Evolutionary conservation across 2,888 invertebrate species (phyloP), one percentile per base, ranked within the genome.

Genomic region (Galerucella calmariensis): DNA sequence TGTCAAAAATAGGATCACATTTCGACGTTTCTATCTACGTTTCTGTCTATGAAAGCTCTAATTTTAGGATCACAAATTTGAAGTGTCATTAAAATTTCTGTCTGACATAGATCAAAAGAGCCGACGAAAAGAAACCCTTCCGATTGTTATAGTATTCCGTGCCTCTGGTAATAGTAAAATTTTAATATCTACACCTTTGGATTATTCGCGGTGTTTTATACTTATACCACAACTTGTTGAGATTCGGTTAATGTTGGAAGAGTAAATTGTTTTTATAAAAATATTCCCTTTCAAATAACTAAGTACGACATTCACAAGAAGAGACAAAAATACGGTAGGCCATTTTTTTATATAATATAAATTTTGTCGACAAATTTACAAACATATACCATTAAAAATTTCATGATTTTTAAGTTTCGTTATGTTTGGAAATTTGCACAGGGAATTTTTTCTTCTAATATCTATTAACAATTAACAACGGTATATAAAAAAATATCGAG

Each of bases 291-390:
- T 78, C 69, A 72, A 75, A 67, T 75, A 75, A 77, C 73, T 35
- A 35, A 63, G 71, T 51, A 51, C 51, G 73, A 78, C 74, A 76
- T 70, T 75, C 69, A 79, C 75, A 71, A 82, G 83, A 82, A 84
- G 83, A 83, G 84, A 83, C 82, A 83, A 83, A 83, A 82, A 83
- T 81, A 77, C 81, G 75, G 81, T 85, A 85, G 85, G 85, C 85
- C 85, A 78, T 84, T 79, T 80, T 78, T 69, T 69, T 73, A 74
- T 74, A 75, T 71, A 75, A 46, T 53, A 61, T 51, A 61, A 76
- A 73, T 69, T 68, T 68, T 76, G 72, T 72, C 24, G 70, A 76
- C 73, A 75, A 77, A 73, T 76, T 74, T 68, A 70, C 77, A 75
- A 75, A 75, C 74, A 76, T 72, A 77, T 75, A 58, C 35, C 6